Percentiles rank a stretch among this genome's conserved stretches.
These are phyloP conservation scores for rat (Rattus norvegicus) DNA, from an alignment of 2,113 vertebrate species.

Conservation along the genomic window GRCr8 NC_086031.1:48783501-48784000, in stretches of 20 bases:
- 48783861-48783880: slow-evolving; percentile 66
- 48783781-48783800: slow-evolving; percentile 67
- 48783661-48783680: slow-evolving; percentile 78
- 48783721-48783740: slow-evolving; percentile 21
- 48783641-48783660: slow-evolving; percentile 78
- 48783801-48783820: slow-evolving; percentile 48
- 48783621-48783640: slow-evolving; percentile 77
- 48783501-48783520: background rate
- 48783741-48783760: slow-evolving; percentile 71
- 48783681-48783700: slow-evolving; percentile 75
- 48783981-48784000: background rate
- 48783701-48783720: slow-evolving; percentile 69
- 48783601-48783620: slow-evolving; percentile 53
- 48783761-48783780: slow-evolving; percentile 73
- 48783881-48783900: slow-evolving; percentile 50
- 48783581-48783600: slow-evolving; percentile 73
- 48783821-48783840: slow-evolving; percentile 69
- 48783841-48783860: slow-evolving; percentile 64
- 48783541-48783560: slow-evolving; percentile 69
- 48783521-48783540: background rate
- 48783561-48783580: background rate
- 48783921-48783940: slow-evolving; percentile 59
- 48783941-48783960: slow-evolving; percentile 48
- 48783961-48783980: slow-evolving; percentile 16
- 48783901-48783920: slow-evolving; percentile 70